Evolutionary conservation across 2,888 invertebrate species (phyloP), one percentile per base, ranked within the genome.

Genomic region (Thelaira solivaga): DNA sequence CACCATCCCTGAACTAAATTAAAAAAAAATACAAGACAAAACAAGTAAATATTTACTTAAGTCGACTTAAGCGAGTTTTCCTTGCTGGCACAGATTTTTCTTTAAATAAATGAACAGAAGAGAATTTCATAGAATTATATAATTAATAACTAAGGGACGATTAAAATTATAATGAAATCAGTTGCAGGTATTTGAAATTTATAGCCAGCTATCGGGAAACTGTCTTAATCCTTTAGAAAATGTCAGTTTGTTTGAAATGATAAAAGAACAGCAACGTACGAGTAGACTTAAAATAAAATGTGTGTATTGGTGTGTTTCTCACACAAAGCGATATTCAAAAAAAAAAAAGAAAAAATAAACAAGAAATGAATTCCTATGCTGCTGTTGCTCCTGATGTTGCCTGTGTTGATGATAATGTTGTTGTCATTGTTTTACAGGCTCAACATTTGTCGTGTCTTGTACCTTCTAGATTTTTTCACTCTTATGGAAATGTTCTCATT

Each of bases 381-480:
- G 61, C 18, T 47, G 61, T 26, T 55, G 47, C 7, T 72, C 59
- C 39, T 45, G 55, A 51, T 59, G 49, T 2, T 65, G 45, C 26
- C 10, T 65, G 36, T 64, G 34, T 20, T 73, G 24, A 16, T 22
- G 59, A 10, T 51, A 64, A 24, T 64, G 74, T 71, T 57, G 61
- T 26, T 76, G 72, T 68, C 69, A 69, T 71, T 74, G 69, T 55
- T 69, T 43, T 22, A 36, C 67, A 67, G 43, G 22, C 51, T 62
- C 8, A 57, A 51, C 57, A 71, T 41, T 68, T 62, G 62, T 75
- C 31, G 61, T 67, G 47, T 49, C 59, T 71, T 65, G 78, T 51
- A 43, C 36, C 16, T 31, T n/a, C n/a, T 43, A 24, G n/a, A 26
- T 39, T 59, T 18, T 61, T 51, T 16, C n/a, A n/a, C n/a, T 5